phyloP scores from a whole-genome alignment of 2,888 invertebrate genomes.

The Diloba caeruleocephala region DNA sequence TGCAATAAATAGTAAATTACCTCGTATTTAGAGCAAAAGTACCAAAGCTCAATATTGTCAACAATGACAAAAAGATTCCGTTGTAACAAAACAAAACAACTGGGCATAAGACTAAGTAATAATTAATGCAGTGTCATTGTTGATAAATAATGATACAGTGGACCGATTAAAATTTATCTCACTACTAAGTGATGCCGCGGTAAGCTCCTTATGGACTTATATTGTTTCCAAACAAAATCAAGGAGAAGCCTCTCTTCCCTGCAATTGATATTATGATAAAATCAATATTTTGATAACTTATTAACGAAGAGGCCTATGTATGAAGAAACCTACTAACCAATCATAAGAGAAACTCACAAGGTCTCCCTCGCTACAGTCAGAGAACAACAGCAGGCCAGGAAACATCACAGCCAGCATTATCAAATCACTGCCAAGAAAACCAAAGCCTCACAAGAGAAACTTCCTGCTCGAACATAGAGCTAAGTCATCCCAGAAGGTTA shows the following conservation, averaged over 20 bases:
- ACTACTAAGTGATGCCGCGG: conserved; percentile 1
- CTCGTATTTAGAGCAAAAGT: too few relatives aligned
- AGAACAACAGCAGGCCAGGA: conserved; percentile 1
- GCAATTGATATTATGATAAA: neutral
- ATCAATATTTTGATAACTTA: neutral
- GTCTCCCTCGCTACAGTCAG: conserved; percentile 8
- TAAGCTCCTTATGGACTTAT: neutral
- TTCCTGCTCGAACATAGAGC: neutral
- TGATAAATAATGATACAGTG: too few relatives aligned
- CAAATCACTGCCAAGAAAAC: conserved; percentile 1
- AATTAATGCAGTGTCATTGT: too few relatives aligned
- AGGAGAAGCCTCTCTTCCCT: neutral
- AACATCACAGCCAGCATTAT: neutral
- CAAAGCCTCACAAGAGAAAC: neutral
- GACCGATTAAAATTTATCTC: too few relatives aligned
- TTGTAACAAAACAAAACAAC: too few relatives aligned
- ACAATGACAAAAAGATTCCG: too few relatives aligned
- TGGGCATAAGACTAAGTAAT: too few relatives aligned
- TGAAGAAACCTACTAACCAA: neutral
- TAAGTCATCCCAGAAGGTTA: neutral
- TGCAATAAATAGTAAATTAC: too few relatives aligned
- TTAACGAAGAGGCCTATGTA: neutral
- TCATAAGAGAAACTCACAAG: conserved; percentile 4
- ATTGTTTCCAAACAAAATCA: neutral
- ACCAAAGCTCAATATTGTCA: too few relatives aligned